A percentile compares a stretch with the other conserved stretches of the same genome.
Conservation (phyloP, 2,888 invertebrate genomes). For the Mythimna ferrago region DNA sequence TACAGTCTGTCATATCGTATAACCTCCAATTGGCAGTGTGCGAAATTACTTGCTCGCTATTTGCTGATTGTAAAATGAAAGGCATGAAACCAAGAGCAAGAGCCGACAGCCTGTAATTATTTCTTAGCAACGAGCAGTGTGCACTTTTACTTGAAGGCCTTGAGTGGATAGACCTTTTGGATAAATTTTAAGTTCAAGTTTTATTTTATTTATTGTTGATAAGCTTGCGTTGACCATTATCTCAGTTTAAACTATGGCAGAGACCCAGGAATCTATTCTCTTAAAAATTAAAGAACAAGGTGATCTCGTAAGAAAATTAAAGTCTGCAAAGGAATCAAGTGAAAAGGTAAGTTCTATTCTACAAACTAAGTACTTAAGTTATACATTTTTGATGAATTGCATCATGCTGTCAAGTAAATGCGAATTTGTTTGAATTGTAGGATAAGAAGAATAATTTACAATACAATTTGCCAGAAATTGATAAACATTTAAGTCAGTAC, state of each 20-base stretch:
- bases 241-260: constrained; percentile 76
- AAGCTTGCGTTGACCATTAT: too few relatives aligned
- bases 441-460: constrained; percentile 69
- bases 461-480: constrained; percentile 77
- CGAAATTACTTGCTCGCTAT: constrained; percentile 51
- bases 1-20: constrained; percentile 28
- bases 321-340: constrained; percentile 94
- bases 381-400: constrained; percentile 61
- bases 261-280: constrained; percentile 79
- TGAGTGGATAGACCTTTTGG: constrained; percentile 51
- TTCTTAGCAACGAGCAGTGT: constrained; percentile 66
- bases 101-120: constrained; percentile 77
- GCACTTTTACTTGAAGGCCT: constrained; percentile 76
- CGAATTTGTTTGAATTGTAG: constrained; percentile 76
- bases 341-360: constrained; percentile 91
- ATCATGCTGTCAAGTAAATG: constrained; percentile 67
- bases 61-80: constrained; percentile 77
- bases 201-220: too few relatives aligned
- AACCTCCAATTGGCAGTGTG: constrained; percentile 56
- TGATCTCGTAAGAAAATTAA: constrained; percentile 95
- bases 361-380: constrained; percentile 1
- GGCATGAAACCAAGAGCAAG: constrained; percentile 75
- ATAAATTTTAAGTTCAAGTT: constrained; percentile 56
- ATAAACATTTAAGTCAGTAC: constrained; percentile 86
- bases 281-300: constrained; percentile 92